A percentile compares a stretch with the other conserved stretches of the same genome.
phyloP scores from a whole-genome alignment of 2,113 vertebrate genomes.

The Tragelaphus scriptus region DNA sequence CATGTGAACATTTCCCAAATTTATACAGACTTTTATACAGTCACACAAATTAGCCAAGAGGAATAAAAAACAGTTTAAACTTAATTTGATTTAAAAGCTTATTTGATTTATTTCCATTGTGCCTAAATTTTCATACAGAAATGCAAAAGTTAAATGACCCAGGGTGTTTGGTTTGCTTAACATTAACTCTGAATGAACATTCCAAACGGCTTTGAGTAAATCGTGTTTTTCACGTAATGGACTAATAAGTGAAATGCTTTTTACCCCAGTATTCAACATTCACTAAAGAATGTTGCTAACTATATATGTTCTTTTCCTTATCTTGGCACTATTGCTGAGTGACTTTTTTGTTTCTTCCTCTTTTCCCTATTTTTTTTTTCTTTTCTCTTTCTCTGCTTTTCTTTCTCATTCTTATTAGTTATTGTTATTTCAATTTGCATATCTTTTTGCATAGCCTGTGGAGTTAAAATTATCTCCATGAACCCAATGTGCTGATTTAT shows the following conservation, averaged over 20 bases:
- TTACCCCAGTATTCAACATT: neutral
- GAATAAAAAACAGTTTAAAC: neutral
- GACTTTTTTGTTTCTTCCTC: neutral
- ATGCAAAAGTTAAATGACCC: neutral
- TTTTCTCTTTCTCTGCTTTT: neutral
- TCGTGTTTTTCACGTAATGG: neutral
- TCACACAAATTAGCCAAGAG: neutral
- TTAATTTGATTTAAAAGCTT: neutral
- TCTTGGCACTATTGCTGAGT: neutral
- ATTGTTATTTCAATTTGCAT: neutral
- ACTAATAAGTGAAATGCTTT: neutral
- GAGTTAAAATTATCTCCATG: neutral
- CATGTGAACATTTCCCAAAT: neutral
- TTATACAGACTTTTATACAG: neutral
- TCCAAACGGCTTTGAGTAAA: neutral
- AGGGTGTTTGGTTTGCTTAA: conserved; percentile 8
- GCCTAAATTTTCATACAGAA: neutral
- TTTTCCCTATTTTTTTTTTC: neutral
- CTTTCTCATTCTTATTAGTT: neutral
- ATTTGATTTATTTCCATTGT: neutral
- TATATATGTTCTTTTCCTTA: neutral
- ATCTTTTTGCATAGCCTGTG: neutral
- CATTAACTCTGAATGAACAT: neutral
- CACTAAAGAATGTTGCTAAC: neutral
- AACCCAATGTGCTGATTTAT: neutral